Conservation (phyloP, 2,113 vertebrate species). For the Sarotherodon lohbergeri region DNA sequence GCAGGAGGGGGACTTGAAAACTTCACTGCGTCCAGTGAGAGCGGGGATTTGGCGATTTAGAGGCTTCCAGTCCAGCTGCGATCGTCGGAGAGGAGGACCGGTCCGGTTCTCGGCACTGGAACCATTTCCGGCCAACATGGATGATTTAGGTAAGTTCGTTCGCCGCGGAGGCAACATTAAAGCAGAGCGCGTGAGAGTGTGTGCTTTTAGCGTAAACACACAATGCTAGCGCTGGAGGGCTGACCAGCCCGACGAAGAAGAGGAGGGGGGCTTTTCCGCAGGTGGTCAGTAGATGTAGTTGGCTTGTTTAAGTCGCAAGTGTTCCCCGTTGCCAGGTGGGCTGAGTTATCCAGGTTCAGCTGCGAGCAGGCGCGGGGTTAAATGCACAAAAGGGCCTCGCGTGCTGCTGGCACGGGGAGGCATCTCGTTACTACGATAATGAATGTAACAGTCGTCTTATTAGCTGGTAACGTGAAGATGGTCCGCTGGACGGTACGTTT, state of each 20-base stretch:
- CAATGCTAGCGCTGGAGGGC: background rate
- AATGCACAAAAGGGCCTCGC: background rate
- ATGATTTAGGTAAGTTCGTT: conserved; percentile 68
- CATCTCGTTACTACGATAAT: background rate
- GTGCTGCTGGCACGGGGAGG: background rate
- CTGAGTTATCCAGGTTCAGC: background rate
- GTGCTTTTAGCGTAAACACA: background rate
- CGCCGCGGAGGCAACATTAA: conserved; percentile 9
- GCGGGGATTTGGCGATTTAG: background rate
- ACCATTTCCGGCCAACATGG: conserved; percentile 67
- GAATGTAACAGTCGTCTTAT: background rate
- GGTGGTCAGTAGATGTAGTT: background rate
- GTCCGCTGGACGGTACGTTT: background rate
- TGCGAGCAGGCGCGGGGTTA: background rate
- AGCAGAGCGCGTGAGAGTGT: background rate
- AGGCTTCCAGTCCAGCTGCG: conserved; percentile 20
- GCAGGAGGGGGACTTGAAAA: conserved; percentile 53
- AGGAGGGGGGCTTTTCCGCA: background rate
- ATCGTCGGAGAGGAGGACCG: conserved; percentile 23
- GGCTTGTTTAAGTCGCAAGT: background rate
- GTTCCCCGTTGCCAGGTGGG: background rate
- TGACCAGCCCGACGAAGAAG: background rate
- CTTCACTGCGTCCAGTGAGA: conserved; percentile 29
- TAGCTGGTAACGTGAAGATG: background rate
- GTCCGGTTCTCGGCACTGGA: conserved; percentile 29